These are phyloP conservation scores for Aspidiotus rigidus DNA, from an alignment of 2,888 invertebrate genomes.

Conservation along the genomic window DNA sequence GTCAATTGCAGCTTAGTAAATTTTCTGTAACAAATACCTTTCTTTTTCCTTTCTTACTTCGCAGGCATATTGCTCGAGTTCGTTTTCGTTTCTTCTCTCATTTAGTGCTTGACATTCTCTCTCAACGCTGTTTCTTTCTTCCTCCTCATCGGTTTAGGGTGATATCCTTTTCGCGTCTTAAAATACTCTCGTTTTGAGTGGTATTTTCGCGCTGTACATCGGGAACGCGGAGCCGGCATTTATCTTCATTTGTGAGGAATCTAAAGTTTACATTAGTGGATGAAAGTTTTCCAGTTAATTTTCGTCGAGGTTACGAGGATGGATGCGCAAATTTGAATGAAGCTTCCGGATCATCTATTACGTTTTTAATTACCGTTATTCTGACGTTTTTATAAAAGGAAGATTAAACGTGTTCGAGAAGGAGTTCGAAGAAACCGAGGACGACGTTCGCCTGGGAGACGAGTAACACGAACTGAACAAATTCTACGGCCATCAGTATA, in stretches of 20 bases:
- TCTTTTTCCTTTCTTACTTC: constrained; percentile 6
- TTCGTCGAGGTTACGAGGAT: not conserved
- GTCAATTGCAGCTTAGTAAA: constrained; percentile 33
- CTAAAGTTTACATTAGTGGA: constrained; percentile 11
- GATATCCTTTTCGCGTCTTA: not conserved
- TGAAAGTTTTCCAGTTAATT: constrained; percentile 11
- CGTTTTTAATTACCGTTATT: constrained; percentile 16
- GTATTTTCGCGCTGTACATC: not conserved
- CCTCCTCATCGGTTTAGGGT: not conserved
- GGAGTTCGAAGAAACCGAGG: too few species aligned
- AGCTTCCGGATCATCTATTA: constrained; percentile 24
- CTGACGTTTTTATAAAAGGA: not conserved
- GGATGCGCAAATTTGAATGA: constrained; percentile 9
- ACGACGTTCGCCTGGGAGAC: too few species aligned
- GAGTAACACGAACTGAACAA: too few species aligned
- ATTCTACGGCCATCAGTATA: too few species aligned
- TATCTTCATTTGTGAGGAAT: constrained; percentile 29
- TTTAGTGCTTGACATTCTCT: constrained; percentile 18
- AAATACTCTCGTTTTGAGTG: not conserved
- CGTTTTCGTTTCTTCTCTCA: not conserved
- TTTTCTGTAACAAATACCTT: constrained; percentile 28
- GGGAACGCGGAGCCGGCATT: constrained; percentile 13
- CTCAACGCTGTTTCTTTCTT: not conserved
- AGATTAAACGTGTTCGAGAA: constrained; percentile 1
- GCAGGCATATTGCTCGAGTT: too few species aligned